These are phyloP conservation scores for Huso huso DNA, from an alignment of 2,797 vertebrate species.

Conservation along the genomic window DNA sequence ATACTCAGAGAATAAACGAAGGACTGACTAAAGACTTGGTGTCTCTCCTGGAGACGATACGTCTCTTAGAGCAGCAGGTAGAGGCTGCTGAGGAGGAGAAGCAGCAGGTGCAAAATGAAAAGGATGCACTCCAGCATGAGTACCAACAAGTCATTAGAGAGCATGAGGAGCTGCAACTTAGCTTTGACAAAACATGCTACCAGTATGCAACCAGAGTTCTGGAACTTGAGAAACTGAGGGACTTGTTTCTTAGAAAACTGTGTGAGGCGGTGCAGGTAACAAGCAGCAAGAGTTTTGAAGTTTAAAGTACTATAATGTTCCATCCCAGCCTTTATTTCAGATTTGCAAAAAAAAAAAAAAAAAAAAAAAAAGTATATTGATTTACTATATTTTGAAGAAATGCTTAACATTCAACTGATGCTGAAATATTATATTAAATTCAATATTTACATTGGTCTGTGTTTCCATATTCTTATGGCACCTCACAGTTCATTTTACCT, in stretches of 20 bases:
- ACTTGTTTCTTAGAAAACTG: neutral
- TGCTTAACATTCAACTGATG: too few relatives aligned
- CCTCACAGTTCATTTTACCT: too few relatives aligned
- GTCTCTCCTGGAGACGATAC: neutral
- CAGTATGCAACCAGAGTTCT: neutral
- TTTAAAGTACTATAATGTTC: neutral
- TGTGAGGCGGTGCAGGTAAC: neutral
- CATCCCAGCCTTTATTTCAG: slow-evolving; percentile 8
- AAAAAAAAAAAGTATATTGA: too few relatives aligned
- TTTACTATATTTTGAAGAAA: too few relatives aligned
- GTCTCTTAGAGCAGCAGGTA: neutral
- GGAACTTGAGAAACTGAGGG: neutral
- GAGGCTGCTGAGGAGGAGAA: neutral
- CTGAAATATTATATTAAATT: too few relatives aligned
- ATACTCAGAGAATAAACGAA: slow-evolving; percentile 13
- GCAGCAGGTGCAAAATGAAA: neutral
- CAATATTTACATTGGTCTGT: too few relatives aligned
- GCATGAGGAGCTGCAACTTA: slow-evolving; percentile 4
- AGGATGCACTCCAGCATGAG: slow-evolving; percentile 1
- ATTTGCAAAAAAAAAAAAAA: neutral
- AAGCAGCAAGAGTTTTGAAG: neutral
- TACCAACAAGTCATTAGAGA: neutral
- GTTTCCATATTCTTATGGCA: too few relatives aligned
- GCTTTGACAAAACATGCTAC: slow-evolving; percentile 10
- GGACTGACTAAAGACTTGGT: neutral